phyloP scores from a whole-genome alignment of 2,113 vertebrate species.

The Pogona vitticeps region DNA sequence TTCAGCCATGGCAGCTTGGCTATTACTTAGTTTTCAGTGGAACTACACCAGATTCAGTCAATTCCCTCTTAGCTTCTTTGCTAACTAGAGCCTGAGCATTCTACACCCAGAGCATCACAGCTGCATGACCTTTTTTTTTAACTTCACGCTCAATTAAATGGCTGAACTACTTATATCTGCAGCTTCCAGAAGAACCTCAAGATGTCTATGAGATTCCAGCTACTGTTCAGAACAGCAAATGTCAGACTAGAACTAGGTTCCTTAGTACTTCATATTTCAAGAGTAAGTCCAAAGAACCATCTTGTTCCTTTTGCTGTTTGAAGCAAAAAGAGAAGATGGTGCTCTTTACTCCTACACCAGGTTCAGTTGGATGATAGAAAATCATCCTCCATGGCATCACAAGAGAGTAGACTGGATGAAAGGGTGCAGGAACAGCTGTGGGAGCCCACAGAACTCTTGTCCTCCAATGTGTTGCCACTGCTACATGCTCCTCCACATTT shows the following conservation, averaged over 20 bases:
- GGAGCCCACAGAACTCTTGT: no score
- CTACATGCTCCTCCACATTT: no score
- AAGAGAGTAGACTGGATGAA: no score
- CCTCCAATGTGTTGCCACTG: no score
- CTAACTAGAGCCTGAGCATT: background rate
- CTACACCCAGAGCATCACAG: background rate
- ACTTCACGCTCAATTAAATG: background rate
- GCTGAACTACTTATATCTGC: background rate
- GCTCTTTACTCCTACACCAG: no score
- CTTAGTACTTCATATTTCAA: background rate
- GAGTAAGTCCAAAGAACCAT: no score
- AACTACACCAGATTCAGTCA: constrained; percentile 11
- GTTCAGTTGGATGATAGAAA: no score
- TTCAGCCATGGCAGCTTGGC: background rate
- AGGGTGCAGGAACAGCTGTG: no score
- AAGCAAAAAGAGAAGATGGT: background rate
- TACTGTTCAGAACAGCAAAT: background rate
- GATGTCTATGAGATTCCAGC: background rate
- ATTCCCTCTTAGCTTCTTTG: background rate
- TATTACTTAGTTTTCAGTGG: background rate
- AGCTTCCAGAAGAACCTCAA: background rate
- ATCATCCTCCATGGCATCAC: no score
- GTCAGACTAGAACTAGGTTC: background rate
- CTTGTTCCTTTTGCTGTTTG: no score
- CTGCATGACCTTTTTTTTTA: background rate